Base-by-base conservation (phyloP, 1,140 invertebrate genomes). In the Lethocerus indicus region DNA sequence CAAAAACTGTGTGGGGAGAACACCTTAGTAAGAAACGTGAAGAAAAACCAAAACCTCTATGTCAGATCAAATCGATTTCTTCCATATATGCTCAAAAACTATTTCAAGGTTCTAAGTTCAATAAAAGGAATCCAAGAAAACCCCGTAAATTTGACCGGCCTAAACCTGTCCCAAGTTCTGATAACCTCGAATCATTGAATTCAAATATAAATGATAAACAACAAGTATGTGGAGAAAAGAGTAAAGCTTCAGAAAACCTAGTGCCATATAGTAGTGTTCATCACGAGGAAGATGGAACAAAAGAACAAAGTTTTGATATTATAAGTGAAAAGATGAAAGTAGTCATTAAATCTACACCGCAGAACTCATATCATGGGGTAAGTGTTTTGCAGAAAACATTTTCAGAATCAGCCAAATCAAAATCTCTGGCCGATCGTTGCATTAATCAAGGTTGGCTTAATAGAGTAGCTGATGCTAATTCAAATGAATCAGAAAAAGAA, bases 71-170 rank as follows among this genome's bases (percentile, higher is more conserved):
- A 50, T 61, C 61, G 1, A 52, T 63, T 3, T 66, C 67, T 0
- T 67, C 66, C 49, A 63, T 68, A 51, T 64, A 78, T n/a, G 73
- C 75, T 2, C 71, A 80, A 58, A 83, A 85, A 60, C 65, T 83
- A 46, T 85, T 85, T 64, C 68, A 73, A 32, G 72, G 71, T 36
- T 69, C 74, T 48, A 76, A 66, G 59, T 78, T 84, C 63, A 69
- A 71, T 21, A 77, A 83, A 59, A 66, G 81, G 51, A 85, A 86
- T 68, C 81, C 81, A 13, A 70, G 81, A 59, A 86, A 86, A 52
- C 53, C 54, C 9, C 25, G 49, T 26, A 35, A 39, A 16, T 45
- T 53, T 13, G 48, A 37, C 41, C 46, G 49, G 47, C 43, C 27
- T 44, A 56, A 49, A 49, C 53, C 35, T 24, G 29, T 21, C 25